Conservation (phyloP, 2,113 vertebrate genomes). For the Camelus bactrianus region DNA sequence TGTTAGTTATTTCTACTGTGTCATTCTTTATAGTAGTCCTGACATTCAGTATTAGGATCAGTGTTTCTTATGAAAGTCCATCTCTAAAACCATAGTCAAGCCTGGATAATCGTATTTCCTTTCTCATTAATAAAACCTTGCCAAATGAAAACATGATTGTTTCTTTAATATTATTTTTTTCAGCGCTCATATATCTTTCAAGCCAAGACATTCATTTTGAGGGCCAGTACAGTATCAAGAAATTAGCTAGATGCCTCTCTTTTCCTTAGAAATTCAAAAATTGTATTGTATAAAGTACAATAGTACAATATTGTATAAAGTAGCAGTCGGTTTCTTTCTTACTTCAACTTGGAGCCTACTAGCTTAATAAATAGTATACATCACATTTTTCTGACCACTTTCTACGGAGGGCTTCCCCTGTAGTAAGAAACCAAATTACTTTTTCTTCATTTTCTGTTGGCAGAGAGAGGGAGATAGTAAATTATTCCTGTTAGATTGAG, state of each 20-base stretch:
- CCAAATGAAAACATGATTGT: not conserved
- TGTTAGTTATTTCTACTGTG: not conserved
- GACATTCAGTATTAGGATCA: not conserved
- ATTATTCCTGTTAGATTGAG: conserved; percentile 20
- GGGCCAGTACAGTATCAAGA: not conserved
- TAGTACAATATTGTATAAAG: not conserved
- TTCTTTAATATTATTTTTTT: not conserved
- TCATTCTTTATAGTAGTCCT: not conserved
- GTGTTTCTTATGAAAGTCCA: not conserved
- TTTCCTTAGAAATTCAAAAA: not conserved
- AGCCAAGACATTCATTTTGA: not conserved
- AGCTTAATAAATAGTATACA: not conserved
- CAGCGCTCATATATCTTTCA: not conserved
- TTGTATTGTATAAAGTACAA: not conserved
- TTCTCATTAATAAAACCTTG: not conserved
- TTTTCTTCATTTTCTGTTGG: conserved; percentile 53
- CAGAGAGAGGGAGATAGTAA: conserved; percentile 26
- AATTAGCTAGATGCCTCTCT: not conserved
- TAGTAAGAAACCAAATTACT: not conserved
- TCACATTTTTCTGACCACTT: not conserved
- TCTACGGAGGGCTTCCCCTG: not conserved
- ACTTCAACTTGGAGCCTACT: not conserved
- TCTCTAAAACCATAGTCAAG: not conserved
- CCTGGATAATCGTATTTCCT: not conserved
- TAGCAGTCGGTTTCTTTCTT: not conserved